Evolutionary conservation across 2,113 vertebrate species (phyloP).

Genomic region (Myotis yumanensis): DNA sequence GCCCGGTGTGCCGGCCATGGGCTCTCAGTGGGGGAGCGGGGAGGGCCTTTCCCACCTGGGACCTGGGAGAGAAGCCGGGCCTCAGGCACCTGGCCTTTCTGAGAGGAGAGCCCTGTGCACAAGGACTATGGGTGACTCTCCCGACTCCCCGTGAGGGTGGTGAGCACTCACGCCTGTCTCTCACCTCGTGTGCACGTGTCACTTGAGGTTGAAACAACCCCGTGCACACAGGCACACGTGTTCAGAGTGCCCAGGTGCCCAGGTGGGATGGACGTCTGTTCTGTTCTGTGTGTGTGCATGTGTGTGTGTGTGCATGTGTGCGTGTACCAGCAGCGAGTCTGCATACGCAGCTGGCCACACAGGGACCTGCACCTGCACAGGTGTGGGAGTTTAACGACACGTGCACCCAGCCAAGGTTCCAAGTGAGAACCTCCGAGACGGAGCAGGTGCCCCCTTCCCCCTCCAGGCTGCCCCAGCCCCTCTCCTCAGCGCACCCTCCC

Average conservation of each 20-base stretch:
- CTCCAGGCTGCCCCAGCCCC: not conserved
- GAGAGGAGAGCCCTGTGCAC: not conserved
- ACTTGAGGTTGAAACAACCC: fast-evolving
- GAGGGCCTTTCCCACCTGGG: not conserved
- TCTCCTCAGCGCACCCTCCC: no score
- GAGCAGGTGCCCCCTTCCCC: not conserved
- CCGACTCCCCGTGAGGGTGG: fast-evolving
- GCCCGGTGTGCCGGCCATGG: fast-evolving
- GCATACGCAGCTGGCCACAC: fast-evolving
- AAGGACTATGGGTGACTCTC: fast-evolving
- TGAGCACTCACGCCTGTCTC: fast-evolving
- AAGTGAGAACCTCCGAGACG: not conserved
- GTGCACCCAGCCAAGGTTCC: not conserved
- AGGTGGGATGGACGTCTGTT: fast-evolving
- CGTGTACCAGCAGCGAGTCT: not conserved
- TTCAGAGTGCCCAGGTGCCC: no score
- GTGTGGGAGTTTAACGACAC: fast-evolving
- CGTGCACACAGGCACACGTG: fast-evolving
- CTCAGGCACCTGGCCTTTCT: not conserved
- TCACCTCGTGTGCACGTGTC: fast-evolving
- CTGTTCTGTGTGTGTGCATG: fast-evolving
- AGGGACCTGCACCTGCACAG: fast-evolving
- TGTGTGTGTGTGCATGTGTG: no score
- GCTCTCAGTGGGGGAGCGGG: no score
- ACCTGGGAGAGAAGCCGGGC: not conserved